Base-by-base conservation (phyloP, 2,888 invertebrate species). In the Heliconius erato region DNA sequence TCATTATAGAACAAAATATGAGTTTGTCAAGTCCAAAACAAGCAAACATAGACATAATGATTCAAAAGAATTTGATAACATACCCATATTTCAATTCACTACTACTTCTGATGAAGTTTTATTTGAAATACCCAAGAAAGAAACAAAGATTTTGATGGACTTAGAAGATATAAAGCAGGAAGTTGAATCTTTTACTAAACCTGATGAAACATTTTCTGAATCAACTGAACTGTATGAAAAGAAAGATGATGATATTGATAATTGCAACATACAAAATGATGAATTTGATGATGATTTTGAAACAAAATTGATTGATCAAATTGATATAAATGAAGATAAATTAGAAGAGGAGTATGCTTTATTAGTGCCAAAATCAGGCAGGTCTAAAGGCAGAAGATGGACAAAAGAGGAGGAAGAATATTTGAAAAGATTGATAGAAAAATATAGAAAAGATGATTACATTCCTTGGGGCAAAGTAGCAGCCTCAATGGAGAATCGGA, bases 401-500 rank as follows among this genome's bases (percentile, higher is more conserved):
- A 96, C 97, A 0, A 89, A 92, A 19, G 96, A 96, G 74, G 98
- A 99, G 90, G 97, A 98, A 87, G 94, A 96, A 78, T 95, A 96
- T 76, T 93, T 99, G 4, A 89, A 96, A 63, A 94, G 96, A 80
- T 91, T 97, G 2, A 96, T 98, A 0, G 96, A 97, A n/a, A 93
- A 93, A 84, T 97, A 97, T 85, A 96, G 95, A 85, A 94, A 97
- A 81, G 98, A 97, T 28, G 94, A 97, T 83, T 96, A 96, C 74
- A 97, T 98, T 85, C 97, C 98, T 1, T 98, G 98, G 98, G 96
- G 96, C 5, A 97, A 97, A 89, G 97, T 98, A 12, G 95, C 96
- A 1, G 95, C 96, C 40, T 96, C 96, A 78, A 97, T 98, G 91
- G 96, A 96, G 16, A 96, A 96, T 83, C 96, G 97, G 85, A 96